These are phyloP conservation scores for Drosophila algonquin DNA, from an alignment of 2,888 invertebrate genomes.

Conservation along the genomic window DNA sequence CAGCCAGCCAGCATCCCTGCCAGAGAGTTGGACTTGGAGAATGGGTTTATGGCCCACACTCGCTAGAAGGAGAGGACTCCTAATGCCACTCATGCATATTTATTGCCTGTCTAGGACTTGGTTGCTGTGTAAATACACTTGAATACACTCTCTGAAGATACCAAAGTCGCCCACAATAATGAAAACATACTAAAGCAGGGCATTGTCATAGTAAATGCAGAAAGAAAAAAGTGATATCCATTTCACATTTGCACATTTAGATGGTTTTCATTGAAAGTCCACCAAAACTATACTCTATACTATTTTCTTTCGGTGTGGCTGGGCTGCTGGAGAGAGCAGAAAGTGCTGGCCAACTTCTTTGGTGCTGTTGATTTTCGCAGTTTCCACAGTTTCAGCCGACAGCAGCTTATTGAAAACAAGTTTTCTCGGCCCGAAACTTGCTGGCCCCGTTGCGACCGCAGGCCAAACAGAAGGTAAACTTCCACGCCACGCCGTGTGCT, in stretches of 20 bases:
- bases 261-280: background rate
- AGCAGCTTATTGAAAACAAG: conserved; percentile 71
- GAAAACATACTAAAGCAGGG: background rate
- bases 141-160: conserved; percentile 2
- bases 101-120: conserved; percentile 52
- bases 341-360: conserved; percentile 32
- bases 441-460: conserved; percentile 47
- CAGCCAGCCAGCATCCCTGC: background rate
- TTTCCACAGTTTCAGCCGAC: conserved; percentile 40
- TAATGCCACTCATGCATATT: conserved; percentile 66
- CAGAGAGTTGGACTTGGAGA: conserved; percentile 9
- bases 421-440: conserved; percentile 57
- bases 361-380: conserved; percentile 43
- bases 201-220: background rate
- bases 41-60: conserved; percentile 21
- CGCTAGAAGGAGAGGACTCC: conserved; percentile 9
- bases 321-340: background rate
- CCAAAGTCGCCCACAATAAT: background rate
- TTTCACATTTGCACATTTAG: no score
- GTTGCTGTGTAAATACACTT: conserved; percentile 19
- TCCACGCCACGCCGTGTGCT: conserved; percentile 1
- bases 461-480: conserved; percentile 21
- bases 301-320: background rate
- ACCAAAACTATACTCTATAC: background rate
- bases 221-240: no score